Percentiles rank a stretch among this genome's conserved stretches.
Evolutionary conservation across 2,113 vertebrate genomes (phyloP).

Genomic region (Prionailurus bengalensis): DNA sequence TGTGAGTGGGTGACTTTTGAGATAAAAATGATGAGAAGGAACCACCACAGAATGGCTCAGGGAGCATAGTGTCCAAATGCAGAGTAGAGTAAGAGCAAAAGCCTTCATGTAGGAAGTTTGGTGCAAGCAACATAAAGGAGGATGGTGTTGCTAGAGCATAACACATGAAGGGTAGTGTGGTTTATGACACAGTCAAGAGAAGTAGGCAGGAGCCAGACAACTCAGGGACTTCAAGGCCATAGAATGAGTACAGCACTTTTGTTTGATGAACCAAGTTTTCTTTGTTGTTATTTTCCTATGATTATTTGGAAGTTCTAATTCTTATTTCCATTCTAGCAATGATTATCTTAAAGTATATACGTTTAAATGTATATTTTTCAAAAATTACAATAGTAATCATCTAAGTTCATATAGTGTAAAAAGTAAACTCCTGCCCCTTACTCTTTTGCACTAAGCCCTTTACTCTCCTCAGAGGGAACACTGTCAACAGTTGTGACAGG

Average conservation of each 20-base stretch:
- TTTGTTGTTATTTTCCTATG: neutral
- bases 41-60: neutral
- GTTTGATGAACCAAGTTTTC: neutral
- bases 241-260: neutral
- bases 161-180: neutral
- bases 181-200: neutral
- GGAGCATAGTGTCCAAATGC: neutral
- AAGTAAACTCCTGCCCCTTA: neutral
- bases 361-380: neutral
- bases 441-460: neutral
- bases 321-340: conserved; percentile 45
- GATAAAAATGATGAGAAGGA: conserved; percentile 37
- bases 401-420: neutral
- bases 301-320: conserved; percentile 31
- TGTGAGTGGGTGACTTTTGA: conserved; percentile 13
- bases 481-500: neutral
- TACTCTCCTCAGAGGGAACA: neutral
- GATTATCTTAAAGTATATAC: neutral
- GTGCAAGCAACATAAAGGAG: neutral
- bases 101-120: neutral
- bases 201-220: neutral
- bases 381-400: conserved; percentile 20
- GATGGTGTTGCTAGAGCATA: neutral
- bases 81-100: neutral
- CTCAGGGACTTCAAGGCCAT: neutral